Percentiles rank a stretch among this genome's conserved stretches.
These are phyloP conservation scores for Virgularia gustaviana DNA, from an alignment of 92 coral and sea anemone species.

Conservation along the genomic window DNA sequence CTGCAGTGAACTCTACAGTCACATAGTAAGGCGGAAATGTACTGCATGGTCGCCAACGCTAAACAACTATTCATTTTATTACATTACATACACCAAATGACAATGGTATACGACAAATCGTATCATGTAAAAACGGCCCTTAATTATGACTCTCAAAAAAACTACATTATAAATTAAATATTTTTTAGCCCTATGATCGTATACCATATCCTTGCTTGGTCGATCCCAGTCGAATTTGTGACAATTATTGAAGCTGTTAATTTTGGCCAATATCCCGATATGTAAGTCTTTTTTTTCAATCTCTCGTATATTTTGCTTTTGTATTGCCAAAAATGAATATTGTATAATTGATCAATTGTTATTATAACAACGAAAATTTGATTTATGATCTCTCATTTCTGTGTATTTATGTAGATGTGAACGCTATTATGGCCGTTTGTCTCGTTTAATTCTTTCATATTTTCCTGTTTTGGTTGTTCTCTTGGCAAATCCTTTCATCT, in stretches of 20 bases:
- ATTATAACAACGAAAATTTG: too few species aligned
- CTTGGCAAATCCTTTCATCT: slow-evolving; percentile 63
- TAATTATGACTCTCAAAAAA: too few species aligned
- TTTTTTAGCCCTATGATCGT: slow-evolving; percentile 11
- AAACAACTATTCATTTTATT: neutral
- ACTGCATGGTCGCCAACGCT: too few species aligned
- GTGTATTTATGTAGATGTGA: slow-evolving; percentile 27
- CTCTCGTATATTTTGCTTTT: too few species aligned
- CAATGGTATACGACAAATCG: too few species aligned
- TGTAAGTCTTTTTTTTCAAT: slow-evolving; percentile 11
- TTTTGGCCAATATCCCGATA: slow-evolving; percentile 5
- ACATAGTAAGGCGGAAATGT: too few species aligned
- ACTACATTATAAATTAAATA: too few species aligned
- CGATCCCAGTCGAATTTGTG: neutral
- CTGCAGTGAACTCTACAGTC: too few species aligned
- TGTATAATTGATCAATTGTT: too few species aligned
- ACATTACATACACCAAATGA: slow-evolving; percentile 40
- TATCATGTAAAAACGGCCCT: neutral
- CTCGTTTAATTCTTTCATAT: slow-evolving; percentile 53
- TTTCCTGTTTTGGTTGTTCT: slow-evolving; percentile 66
- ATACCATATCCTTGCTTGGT: slow-evolving; percentile 24
- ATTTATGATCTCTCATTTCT: too few species aligned
- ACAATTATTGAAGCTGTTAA: slow-evolving; percentile 27
- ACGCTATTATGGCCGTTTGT: neutral
- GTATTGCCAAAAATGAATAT: too few species aligned